Evolutionary conservation across 2,888 invertebrate species (phyloP).

Genomic region (Antheraea yamamai): DNA sequence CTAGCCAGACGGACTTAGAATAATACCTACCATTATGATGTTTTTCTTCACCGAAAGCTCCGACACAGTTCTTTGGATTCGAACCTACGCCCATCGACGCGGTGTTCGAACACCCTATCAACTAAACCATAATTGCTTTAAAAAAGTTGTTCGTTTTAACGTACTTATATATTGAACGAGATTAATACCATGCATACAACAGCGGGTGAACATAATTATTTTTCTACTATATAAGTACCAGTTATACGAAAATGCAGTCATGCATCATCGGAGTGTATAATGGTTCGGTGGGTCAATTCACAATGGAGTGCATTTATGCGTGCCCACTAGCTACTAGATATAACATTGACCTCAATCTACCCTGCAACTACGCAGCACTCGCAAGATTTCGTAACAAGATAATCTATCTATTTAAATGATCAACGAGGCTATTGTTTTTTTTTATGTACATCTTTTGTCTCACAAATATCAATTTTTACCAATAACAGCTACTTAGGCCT

Average conservation of each 20-base stretch:
- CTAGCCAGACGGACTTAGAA: no score
- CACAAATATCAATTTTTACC: not conserved
- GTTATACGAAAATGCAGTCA: slow-evolving; percentile 13
- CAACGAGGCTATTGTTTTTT: slow-evolving; percentile 31
- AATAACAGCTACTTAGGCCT: not conserved
- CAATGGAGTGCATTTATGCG: slow-evolving; percentile 19
- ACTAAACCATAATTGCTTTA: no score
- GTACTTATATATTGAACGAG: not conserved
- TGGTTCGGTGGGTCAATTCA: slow-evolving; percentile 12
- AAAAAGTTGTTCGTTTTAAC: no score
- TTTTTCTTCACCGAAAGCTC: no score
- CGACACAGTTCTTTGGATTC: no score
- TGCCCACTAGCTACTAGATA: slow-evolving; percentile 22
- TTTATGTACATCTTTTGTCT: not conserved
- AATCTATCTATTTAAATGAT: slow-evolving; percentile 56
- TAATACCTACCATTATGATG: no score
- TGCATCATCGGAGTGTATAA: slow-evolving; percentile 14
- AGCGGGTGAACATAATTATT: slow-evolving; percentile 1
- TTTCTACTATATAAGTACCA: not conserved
- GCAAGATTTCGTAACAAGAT: slow-evolving; percentile 43
- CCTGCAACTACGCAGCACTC: slow-evolving; percentile 28
- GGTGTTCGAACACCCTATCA: no score
- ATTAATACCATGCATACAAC: not conserved
- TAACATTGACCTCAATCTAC: slow-evolving; percentile 56
- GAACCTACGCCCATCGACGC: no score